These are phyloP conservation scores for Metacarcinus magister DNA, from an alignment of 2,888 invertebrate species.

Conservation along the genomic window DNA sequence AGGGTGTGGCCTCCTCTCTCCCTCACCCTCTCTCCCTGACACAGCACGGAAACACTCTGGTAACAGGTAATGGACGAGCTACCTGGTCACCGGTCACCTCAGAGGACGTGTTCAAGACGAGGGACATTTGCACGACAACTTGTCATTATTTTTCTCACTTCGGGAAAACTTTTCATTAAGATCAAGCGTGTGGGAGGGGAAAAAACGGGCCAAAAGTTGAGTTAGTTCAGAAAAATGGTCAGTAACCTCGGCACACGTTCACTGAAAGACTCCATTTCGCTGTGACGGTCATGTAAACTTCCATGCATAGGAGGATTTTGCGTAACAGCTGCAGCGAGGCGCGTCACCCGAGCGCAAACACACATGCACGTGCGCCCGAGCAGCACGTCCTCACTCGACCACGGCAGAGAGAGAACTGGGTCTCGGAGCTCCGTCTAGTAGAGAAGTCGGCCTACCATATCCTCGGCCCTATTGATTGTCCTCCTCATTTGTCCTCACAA, in stretches of 20 bases:
- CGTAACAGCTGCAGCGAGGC: neutral
- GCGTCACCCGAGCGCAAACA: constrained; percentile 28
- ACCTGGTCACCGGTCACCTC: neutral
- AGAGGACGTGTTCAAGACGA: neutral
- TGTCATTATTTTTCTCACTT: neutral
- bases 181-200: neutral
- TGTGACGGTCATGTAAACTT: neutral
- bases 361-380: neutral
- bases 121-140: neutral
- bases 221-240: neutral
- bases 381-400: neutral
- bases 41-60: neutral
- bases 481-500: neutral
- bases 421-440: neutral
- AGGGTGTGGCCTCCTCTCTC: neutral
- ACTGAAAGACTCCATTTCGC: constrained; percentile 8
- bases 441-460: constrained; percentile 18
- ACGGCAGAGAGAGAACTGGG: neutral
- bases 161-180: neutral
- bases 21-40: neutral
- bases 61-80: neutral
- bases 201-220: neutral
- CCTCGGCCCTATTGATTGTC: neutral
- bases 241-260: neutral
- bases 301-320: neutral